Conservation (phyloP, 2,113 vertebrate species). For the Mesoclemmys tuberculata region DNA sequence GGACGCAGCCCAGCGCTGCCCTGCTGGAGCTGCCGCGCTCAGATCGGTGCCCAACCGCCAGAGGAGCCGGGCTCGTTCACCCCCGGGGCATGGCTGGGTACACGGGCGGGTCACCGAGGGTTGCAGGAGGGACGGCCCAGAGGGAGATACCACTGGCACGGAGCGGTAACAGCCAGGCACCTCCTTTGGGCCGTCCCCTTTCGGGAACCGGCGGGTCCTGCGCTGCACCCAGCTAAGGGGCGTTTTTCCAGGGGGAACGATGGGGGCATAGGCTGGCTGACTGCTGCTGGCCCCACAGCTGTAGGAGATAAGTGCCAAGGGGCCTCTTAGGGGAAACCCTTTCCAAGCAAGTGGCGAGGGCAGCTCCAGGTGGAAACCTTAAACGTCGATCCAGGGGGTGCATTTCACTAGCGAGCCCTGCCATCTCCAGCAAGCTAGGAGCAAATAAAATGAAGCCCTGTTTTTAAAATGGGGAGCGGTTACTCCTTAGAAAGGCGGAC, state of each 20-base stretch:
- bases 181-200: neutral
- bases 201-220: neutral
- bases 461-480: neutral
- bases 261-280: too few relatives aligned
- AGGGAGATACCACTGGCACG: neutral
- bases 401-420: neutral
- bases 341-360: too few relatives aligned
- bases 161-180: neutral
- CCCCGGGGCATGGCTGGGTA: neutral
- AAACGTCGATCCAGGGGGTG: too few relatives aligned
- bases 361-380: neutral
- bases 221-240: too few relatives aligned
- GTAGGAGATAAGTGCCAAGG: too few relatives aligned
- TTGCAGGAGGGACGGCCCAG: neutral
- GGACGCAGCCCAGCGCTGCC: neutral
- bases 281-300: too few relatives aligned
- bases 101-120: neutral
- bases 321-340: too few relatives aligned
- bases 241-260: too few relatives aligned
- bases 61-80: neutral
- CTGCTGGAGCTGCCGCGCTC: neutral
- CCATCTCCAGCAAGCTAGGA: neutral
- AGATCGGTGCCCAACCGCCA: too few relatives aligned
- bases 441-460: neutral
- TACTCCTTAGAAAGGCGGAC: neutral